A percentile compares a stretch with the other conserved stretches of the same genome.
Conservation (phyloP, 2,888 invertebrate genomes). For the Julus scandinavius region DNA sequence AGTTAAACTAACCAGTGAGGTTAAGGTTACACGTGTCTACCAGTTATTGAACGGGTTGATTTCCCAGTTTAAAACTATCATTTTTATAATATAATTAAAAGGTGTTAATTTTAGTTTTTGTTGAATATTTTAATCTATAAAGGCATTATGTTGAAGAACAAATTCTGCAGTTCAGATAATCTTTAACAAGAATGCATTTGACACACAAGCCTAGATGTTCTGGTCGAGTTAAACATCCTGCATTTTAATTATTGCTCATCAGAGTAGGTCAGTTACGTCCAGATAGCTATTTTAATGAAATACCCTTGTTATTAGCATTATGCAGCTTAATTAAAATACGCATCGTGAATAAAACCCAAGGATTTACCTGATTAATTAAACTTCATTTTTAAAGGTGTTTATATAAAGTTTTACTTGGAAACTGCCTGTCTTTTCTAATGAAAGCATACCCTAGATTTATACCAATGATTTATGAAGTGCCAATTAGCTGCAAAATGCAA, state of each 20-base stretch:
- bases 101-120: too few species aligned
- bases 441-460: background rate
- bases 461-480: background rate
- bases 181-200: conserved; percentile 3
- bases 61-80: too few species aligned
- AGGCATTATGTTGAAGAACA: background rate
- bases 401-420: background rate
- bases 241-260: conserved; percentile 33
- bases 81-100: too few species aligned
- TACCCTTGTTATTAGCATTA: background rate
- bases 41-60: too few species aligned
- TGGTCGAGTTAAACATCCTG: conserved; percentile 27
- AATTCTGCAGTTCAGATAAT: background rate
- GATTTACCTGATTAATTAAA: conserved; percentile 9
- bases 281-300: background rate
- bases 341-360: background rate
- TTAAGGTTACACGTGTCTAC: too few species aligned
- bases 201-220: conserved; percentile 33
- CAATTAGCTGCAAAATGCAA: background rate
- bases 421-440: background rate
- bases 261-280: background rate
- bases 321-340: background rate
- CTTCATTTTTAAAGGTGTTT: background rate
- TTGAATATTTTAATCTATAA: background rate
- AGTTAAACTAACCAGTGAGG: too few species aligned